These are phyloP conservation scores for Pocillopora verrucosa DNA, from an alignment of 64 coral and sea anemone genomes.

Conservation along the genomic window DNA sequence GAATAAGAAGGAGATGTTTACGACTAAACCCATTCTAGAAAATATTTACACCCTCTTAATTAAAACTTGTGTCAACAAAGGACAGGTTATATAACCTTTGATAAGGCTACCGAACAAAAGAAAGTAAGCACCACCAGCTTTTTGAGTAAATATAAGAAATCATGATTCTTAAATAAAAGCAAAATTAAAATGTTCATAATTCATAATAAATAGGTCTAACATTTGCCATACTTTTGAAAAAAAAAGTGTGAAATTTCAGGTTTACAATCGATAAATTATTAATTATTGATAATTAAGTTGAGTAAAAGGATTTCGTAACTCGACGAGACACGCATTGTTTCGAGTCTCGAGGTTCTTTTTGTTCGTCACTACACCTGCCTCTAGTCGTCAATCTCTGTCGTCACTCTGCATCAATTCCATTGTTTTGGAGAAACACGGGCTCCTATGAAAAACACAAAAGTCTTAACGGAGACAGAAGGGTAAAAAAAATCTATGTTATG, in stretches of 20 bases:
- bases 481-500: background rate
- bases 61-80: conserved; percentile 25
- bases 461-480: background rate
- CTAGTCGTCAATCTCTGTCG: background rate
- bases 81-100: background rate
- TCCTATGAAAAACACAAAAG: background rate
- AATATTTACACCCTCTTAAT: conserved; percentile 16
- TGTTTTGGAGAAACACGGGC: background rate
- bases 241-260: too few species aligned
- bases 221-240: background rate
- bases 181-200: background rate
- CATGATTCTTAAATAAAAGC: background rate
- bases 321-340: too few species aligned
- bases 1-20: conserved; percentile 19
- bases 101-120: background rate
- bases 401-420: background rate
- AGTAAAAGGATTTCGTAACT: too few species aligned
- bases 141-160: background rate
- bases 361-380: too few species aligned
- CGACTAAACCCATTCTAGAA: background rate
- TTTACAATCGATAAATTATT: too few species aligned
- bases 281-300: too few species aligned
- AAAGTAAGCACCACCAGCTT: background rate
- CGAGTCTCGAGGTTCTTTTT: too few species aligned
- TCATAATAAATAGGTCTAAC: background rate